Evolutionary conservation across 2,797 vertebrate species (phyloP).

Genomic region (Bovichtus variegatus): DNA sequence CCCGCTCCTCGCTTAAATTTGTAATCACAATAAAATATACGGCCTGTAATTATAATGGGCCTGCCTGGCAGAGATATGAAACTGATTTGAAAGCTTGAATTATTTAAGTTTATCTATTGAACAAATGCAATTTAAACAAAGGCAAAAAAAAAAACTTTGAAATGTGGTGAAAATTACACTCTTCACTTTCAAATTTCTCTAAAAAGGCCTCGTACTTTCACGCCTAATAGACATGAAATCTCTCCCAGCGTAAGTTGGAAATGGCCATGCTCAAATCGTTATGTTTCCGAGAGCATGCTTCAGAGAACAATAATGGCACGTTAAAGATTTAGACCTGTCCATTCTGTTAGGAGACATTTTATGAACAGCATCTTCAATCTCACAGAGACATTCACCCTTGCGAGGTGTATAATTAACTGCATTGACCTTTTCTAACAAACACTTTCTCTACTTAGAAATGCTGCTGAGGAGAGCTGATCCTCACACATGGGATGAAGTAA

Average conservation of each 20-base stretch:
- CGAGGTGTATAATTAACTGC: slow-evolving; percentile 75
- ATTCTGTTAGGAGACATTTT: slow-evolving; percentile 56
- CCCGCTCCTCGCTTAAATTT: slow-evolving; percentile 64
- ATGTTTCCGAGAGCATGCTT: slow-evolving; percentile 58
- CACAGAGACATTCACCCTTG: slow-evolving; percentile 63
- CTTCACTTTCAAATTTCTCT: slow-evolving; percentile 60
- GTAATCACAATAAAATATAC: slow-evolving; percentile 80
- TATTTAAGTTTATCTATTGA: slow-evolving; percentile 76
- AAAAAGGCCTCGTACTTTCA: slow-evolving; percentile 60
- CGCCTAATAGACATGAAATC: slow-evolving; percentile 64
- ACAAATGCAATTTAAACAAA: slow-evolving; percentile 77
- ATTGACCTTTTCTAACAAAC: slow-evolving; percentile 71
- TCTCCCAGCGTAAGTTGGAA: slow-evolving; percentile 44
- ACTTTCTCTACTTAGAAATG: slow-evolving; percentile 69
- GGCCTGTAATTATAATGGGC: slow-evolving; percentile 78
- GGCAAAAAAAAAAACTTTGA: slow-evolving; percentile 58
- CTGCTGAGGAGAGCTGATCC: slow-evolving; percentile 51
- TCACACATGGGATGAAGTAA: slow-evolving; percentile 38
- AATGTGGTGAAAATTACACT: slow-evolving; percentile 72
- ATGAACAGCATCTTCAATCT: slow-evolving; percentile 58
- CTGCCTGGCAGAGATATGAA: slow-evolving; percentile 80
- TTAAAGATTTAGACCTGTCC: slow-evolving; percentile 69
- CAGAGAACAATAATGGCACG: slow-evolving; percentile 64
- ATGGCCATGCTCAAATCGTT: slow-evolving; percentile 49
- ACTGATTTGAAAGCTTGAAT: slow-evolving; percentile 77